phyloP scores from a whole-genome alignment of 2,797 vertebrate species.

The Tenualosa thibaudeaui region DNA sequence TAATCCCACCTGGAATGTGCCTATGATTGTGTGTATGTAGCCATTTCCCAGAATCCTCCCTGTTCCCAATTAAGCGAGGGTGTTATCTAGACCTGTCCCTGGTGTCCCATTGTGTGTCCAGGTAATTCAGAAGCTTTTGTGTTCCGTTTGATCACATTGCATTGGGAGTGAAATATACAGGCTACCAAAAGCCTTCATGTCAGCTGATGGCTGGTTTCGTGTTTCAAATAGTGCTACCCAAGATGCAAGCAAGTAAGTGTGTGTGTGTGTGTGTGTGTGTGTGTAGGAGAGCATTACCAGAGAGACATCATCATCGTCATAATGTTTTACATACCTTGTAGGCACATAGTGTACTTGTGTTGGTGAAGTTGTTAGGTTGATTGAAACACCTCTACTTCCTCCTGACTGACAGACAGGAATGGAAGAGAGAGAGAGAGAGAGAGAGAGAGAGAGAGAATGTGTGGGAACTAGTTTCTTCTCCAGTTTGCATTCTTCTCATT shows the following conservation, averaged over 20 bases:
- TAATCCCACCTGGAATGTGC: background rate
- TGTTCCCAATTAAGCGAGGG: background rate
- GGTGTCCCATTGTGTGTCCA: background rate
- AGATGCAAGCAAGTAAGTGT: constrained; percentile 5
- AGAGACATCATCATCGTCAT: background rate
- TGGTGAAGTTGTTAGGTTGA: constrained; percentile 28
- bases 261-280: background rate
- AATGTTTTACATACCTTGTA: constrained; percentile 27
- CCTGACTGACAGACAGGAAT: constrained; percentile 35
- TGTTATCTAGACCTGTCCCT: background rate
- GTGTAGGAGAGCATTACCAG: constrained; percentile 2
- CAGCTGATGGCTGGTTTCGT: background rate
- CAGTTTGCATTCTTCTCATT: constrained; percentile 39
- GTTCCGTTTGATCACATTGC: background rate
- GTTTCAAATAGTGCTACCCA: background rate
- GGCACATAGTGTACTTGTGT: constrained; percentile 13
- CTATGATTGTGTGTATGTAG: background rate
- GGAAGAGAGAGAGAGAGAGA: background rate
- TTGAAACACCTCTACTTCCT: constrained; percentile 28
- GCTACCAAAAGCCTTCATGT: background rate
- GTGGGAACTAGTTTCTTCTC: constrained; percentile 44
- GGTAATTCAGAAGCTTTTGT: background rate
- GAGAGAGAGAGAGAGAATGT: constrained; percentile 15
- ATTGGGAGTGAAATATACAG: background rate
- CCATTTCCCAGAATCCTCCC: background rate